Evolutionary conservation across 2,888 invertebrate genomes (phyloP), one percentile per base, ranked within the genome.

Genomic region (Melipona beecheii): DNA sequence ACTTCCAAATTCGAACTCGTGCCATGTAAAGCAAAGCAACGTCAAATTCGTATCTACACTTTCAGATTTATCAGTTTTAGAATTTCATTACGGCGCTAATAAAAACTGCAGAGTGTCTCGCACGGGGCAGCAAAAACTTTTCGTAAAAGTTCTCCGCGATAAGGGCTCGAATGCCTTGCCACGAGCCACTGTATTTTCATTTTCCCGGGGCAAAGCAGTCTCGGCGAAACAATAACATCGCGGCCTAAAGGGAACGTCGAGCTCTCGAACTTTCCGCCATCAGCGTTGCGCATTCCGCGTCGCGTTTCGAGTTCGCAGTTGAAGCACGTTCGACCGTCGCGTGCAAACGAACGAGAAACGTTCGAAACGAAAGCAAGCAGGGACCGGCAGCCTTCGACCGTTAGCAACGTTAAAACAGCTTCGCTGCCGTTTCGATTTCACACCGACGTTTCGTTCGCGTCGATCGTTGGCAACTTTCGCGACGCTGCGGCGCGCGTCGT

Each of bases 281-380:
- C 21, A 9, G 36, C 2, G 5, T 36, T 36, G 36, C 36, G 36
- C 36, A 36, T 36, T 43, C 43, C 43, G 43, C 15, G 52, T 60
- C 15, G 17, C 60, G 58, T 60, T 49, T 49, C 72, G 9, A 21
- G 36, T 43, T 65, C n/a, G 43, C 36, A n/a, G 15, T 36, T 19
- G 64, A n/a, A 13, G n/a, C 21, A 64, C 36, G 36, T 64, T 64
- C 64, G 36, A 36, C 76, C 13, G 36, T 64, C 27, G 64, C 64
- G 24, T 77, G 62, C n/a, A 77, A 71, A 71, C 64, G 64, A 71
- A 60, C 24, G 54, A 36, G 19, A 19, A 56, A n/a, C 36, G 50
- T 65, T 43, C n/a, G 65, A 13, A 11, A 19, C 19, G 65, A 54
- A 64, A 27, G 43, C 19, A 64, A 27, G 43, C 19, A 36, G 36